Percentiles rank a stretch among this genome's conserved stretches.
These are phyloP conservation scores for Anodontia alba DNA, from an alignment of 2,888 invertebrate genomes.

Conservation along the genomic window DNA sequence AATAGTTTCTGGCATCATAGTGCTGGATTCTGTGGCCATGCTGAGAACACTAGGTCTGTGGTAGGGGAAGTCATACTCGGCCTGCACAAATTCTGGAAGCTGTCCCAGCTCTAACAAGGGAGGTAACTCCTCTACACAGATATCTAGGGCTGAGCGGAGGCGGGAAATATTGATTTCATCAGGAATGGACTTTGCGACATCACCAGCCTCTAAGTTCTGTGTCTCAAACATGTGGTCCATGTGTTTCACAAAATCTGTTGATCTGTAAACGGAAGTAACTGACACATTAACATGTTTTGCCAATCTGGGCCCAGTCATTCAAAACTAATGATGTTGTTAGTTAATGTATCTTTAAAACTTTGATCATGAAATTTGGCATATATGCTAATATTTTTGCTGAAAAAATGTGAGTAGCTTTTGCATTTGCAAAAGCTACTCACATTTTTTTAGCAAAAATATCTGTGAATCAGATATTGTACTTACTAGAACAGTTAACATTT, in stretches of 20 bases:
- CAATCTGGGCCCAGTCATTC: too few species aligned
- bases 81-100: slow-evolving; percentile 58
- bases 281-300: too few species aligned
- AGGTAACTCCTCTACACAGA: slow-evolving; percentile 81
- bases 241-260: slow-evolving; percentile 72
- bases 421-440: too few species aligned
- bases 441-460: too few species aligned
- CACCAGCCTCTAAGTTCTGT: slow-evolving; percentile 80
- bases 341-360: too few species aligned
- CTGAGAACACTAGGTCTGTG: slow-evolving; percentile 82
- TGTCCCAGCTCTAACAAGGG: slow-evolving; percentile 80
- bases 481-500: too few species aligned
- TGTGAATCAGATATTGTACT: too few species aligned
- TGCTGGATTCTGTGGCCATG: slow-evolving; percentile 74
- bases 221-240: slow-evolving; percentile 81
- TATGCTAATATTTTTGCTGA: too few species aligned
- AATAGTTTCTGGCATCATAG: slow-evolving; percentile 81
- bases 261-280: slow-evolving; percentile 61
- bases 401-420: too few species aligned
- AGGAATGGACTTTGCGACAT: slow-evolving; percentile 49
- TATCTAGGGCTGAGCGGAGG: slow-evolving; percentile 81
- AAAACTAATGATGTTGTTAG: too few species aligned
- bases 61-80: slow-evolving; percentile 81
- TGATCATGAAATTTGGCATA: too few species aligned
- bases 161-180: slow-evolving; percentile 67